Conservation (phyloP, 2,113 vertebrate genomes). For the Octodon degus region DNA sequence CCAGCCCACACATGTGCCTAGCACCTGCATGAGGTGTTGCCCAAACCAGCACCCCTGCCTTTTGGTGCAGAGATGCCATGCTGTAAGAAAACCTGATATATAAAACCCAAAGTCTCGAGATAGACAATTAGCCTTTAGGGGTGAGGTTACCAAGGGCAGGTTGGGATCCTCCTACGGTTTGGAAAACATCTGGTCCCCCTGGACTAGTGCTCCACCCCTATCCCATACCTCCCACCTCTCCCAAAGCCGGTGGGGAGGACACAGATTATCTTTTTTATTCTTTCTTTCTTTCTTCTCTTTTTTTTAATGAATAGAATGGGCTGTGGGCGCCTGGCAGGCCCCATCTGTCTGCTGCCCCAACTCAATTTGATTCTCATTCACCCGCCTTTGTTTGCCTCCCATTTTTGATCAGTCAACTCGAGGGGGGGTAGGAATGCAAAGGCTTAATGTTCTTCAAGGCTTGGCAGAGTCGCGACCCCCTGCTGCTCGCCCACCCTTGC, state of each 20-base stretch:
- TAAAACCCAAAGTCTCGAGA: neutral
- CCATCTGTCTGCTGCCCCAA: slow-evolving; percentile 90
- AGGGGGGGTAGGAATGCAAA: slow-evolving; percentile 81
- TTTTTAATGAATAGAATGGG: slow-evolving; percentile 85
- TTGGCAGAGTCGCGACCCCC: slow-evolving; percentile 43
- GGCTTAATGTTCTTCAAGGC: slow-evolving; percentile 84
- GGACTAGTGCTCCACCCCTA: slow-evolving; percentile 45
- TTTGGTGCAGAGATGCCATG: neutral
- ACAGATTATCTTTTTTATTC: slow-evolving; percentile 49
- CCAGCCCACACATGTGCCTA: neutral
- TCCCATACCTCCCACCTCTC: slow-evolving; percentile 41
- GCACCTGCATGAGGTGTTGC: neutral
- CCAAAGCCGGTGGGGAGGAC: slow-evolving; percentile 65
- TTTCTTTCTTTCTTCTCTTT: neutral
- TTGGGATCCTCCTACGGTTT: slow-evolving; percentile 44
- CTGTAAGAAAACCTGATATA: slow-evolving; percentile 5
- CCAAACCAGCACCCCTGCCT: neutral
- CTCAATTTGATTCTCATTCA: slow-evolving; percentile 91
- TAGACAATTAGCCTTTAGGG: slow-evolving; percentile 60
- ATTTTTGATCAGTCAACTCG: slow-evolving; percentile 85
- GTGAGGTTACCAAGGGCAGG: neutral
- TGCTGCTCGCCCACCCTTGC: neutral
- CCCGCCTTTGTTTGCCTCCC: slow-evolving; percentile 88
- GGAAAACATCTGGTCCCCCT: slow-evolving; percentile 68
- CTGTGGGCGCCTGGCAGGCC: slow-evolving; percentile 86